Evolutionary conservation across 2,888 invertebrate species (phyloP).

Genomic region (Blastobasis lacticolella): DNA sequence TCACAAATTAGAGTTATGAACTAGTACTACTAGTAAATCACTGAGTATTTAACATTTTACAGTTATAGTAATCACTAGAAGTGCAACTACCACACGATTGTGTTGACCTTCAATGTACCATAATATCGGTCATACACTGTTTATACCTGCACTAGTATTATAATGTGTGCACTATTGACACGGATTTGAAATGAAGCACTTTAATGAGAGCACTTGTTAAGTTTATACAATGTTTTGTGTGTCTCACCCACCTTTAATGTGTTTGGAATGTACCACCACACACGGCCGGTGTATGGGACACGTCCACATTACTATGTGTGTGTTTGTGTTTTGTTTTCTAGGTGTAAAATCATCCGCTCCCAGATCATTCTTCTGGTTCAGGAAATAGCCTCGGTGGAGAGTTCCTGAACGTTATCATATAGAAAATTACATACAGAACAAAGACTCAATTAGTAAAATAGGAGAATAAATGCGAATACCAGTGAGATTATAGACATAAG

Average conservation of each 20-base stretch:
- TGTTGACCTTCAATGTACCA: too few relatives aligned
- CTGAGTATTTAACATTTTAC: too few relatives aligned
- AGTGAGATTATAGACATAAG: slow-evolving; percentile 71
- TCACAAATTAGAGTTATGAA: too few relatives aligned
- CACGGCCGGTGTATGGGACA: slow-evolving; percentile 39
- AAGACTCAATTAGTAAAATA: slow-evolving; percentile 72
- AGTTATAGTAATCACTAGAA: too few relatives aligned
- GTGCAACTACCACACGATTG: too few relatives aligned
- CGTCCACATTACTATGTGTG: slow-evolving; percentile 54
- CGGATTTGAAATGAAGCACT: too few relatives aligned
- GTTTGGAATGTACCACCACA: slow-evolving; percentile 9
- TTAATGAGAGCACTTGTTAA: too few relatives aligned
- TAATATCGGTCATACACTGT: too few relatives aligned
- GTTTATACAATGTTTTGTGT: too few relatives aligned
- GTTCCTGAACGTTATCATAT: slow-evolving; percentile 69
- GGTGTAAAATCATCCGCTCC: slow-evolving; percentile 73
- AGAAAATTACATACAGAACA: slow-evolving; percentile 60
- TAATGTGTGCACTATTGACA: too few relatives aligned
- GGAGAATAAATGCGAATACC: slow-evolving; percentile 63
- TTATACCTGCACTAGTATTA: too few relatives aligned
- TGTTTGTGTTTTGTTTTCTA: slow-evolving; percentile 66
- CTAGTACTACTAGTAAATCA: too few relatives aligned
- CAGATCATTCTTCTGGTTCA: slow-evolving; percentile 74
- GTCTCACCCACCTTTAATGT: neutral
- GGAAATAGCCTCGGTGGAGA: slow-evolving; percentile 65